phyloP scores from a whole-genome alignment of 2,113 vertebrate species.

The Tapirus terrestris region DNA sequence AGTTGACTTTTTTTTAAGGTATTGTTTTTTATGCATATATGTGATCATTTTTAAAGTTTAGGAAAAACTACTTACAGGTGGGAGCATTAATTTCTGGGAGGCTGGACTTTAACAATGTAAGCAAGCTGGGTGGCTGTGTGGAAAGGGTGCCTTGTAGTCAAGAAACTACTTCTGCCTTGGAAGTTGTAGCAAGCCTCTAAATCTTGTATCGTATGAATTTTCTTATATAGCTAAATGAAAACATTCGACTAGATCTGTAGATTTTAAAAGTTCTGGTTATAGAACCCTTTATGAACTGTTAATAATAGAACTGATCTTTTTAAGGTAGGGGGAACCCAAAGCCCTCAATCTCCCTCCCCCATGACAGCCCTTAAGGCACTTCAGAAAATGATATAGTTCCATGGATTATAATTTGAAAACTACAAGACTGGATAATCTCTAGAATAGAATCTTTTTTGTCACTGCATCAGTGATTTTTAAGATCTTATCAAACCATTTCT shows the following conservation, averaged over 20 bases:
- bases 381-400: background rate
- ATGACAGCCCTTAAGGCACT: background rate
- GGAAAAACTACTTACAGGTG: background rate
- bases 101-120: background rate
- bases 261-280: background rate
- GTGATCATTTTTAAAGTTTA: slow-evolving; percentile 5
- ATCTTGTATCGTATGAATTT: background rate
- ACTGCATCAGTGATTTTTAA: background rate
- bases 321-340: background rate
- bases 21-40: background rate
- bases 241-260: background rate
- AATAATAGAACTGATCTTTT: background rate
- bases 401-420: slow-evolving; percentile 36
- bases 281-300: background rate
- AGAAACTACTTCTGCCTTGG: background rate
- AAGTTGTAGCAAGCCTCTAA: background rate
- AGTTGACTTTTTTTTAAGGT: background rate
- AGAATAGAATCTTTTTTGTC: background rate
- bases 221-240: background rate
- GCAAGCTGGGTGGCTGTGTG: background rate
- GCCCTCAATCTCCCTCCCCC: background rate
- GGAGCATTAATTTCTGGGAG: background rate
- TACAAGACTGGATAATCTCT: background rate
- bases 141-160: background rate
- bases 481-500: slow-evolving; percentile 1